Evolutionary conservation across 2,797 vertebrate species (phyloP).

Genomic region (Champsocephalus gunnari): DNA sequence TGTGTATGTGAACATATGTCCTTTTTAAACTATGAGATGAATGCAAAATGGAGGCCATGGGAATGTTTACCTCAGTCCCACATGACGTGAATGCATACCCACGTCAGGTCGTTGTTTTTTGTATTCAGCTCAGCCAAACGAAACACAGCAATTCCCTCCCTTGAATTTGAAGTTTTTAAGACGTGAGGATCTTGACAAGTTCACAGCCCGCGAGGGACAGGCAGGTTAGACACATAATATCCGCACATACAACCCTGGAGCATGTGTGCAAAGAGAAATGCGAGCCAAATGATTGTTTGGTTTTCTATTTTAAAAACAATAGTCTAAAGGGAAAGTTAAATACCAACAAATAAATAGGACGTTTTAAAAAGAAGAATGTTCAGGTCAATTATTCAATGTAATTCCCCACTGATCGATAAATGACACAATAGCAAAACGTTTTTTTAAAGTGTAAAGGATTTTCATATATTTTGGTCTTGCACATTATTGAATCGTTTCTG

Average conservation of each 20-base stretch:
- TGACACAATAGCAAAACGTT: no score
- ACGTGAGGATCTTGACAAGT: conserved; percentile 9
- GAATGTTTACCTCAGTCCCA: neutral
- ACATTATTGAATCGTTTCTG: no score
- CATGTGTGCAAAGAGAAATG: neutral
- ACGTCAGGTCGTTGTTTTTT: neutral
- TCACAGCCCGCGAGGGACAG: neutral
- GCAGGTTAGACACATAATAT: neutral
- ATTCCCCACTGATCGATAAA: no score
- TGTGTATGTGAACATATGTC: neutral
- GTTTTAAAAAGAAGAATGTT: no score
- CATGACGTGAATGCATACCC: neutral
- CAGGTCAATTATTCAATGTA: no score
- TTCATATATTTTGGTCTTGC: no score
- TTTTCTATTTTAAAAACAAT: neutral
- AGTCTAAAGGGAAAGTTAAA: neutral
- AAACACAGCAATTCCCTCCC: neutral
- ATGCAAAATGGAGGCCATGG: neutral
- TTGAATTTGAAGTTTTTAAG: neutral
- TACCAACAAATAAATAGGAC: no score
- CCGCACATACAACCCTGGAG: neutral
- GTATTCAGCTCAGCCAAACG: neutral
- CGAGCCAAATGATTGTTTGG: neutral
- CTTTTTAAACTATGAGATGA: neutral
- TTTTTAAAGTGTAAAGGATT: no score